These are phyloP conservation scores for Propithecus deckenii DNA, from an alignment of 2,797 vertebrate genomes.

Conservation along the genomic window DNA sequence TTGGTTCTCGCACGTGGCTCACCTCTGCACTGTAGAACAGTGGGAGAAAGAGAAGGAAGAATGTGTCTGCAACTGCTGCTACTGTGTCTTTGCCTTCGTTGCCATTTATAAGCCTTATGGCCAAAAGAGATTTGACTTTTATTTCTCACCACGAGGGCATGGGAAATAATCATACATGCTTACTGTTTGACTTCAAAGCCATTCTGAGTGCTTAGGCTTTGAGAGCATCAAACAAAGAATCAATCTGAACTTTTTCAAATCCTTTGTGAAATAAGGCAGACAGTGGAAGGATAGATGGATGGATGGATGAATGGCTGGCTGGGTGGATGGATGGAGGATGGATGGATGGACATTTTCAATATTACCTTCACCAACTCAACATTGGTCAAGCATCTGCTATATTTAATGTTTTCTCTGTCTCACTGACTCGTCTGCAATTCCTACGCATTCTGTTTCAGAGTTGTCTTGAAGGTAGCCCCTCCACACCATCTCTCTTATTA, in stretches of 20 bases:
- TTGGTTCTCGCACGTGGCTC: slow-evolving; percentile 51
- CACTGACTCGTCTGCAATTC: neutral
- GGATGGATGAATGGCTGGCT: neutral
- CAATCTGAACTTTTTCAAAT: slow-evolving; percentile 12
- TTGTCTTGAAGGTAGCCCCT: neutral
- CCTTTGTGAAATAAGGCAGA: neutral
- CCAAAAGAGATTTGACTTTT: neutral
- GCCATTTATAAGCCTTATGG: neutral
- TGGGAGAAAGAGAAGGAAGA: neutral
- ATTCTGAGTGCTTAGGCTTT: neutral
- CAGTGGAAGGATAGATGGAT: neutral
- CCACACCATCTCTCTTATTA: neutral
- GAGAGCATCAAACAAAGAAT: neutral
- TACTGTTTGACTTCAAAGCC: neutral
- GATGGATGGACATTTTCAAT: neutral
- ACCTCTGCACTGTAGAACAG: neutral
- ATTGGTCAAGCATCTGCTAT: neutral
- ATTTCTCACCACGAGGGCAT: neutral
- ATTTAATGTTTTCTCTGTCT: neutral
- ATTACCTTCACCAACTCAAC: neutral
- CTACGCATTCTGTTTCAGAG: neutral
- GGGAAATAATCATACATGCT: neutral
- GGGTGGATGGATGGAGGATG: neutral
- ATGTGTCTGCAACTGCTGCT: neutral
- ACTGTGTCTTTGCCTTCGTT: neutral